These are phyloP conservation scores for Boloria euphrosyne DNA, from an alignment of 2,888 invertebrate genomes.

Conservation along the genomic window DNA sequence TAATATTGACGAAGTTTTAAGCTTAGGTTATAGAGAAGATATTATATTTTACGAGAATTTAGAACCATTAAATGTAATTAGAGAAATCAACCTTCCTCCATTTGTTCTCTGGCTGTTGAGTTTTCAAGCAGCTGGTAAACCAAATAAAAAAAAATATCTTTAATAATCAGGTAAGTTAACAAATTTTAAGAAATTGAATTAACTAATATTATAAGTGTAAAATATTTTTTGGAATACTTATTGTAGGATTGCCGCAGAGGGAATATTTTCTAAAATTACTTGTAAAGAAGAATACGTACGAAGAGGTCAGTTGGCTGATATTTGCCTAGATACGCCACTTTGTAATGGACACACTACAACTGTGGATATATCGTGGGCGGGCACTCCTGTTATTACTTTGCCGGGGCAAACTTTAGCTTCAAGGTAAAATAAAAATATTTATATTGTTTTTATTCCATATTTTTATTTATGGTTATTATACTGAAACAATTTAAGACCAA, in stretches of 20 bases:
- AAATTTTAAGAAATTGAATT: neutral
- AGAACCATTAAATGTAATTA: slow-evolving; percentile 57
- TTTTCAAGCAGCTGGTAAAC: slow-evolving; percentile 95
- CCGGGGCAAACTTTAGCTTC: slow-evolving; percentile 93
- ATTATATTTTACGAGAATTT: slow-evolving; percentile 50
- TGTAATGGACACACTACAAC: slow-evolving; percentile 99
- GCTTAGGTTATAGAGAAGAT: slow-evolving; percentile 49
- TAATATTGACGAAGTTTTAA: slow-evolving; percentile 66
- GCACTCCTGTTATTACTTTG: slow-evolving; percentile 97
- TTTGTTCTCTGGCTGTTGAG: slow-evolving; percentile 94
- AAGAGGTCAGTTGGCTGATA: slow-evolving; percentile 97
- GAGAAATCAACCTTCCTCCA: slow-evolving; percentile 68
- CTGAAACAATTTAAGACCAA: too few relatives aligned
- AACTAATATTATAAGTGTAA: slow-evolving; percentile 6
- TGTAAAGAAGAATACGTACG: slow-evolving; percentile 99
- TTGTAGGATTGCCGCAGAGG: slow-evolving; percentile 87
- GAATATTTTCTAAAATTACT: slow-evolving; percentile 98
- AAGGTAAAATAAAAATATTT: slow-evolving; percentile 58
- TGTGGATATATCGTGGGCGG: slow-evolving; percentile 99
- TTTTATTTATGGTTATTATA: neutral
- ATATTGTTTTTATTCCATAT: neutral
- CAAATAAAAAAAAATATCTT: slow-evolving; percentile 90
- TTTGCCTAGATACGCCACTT: slow-evolving; percentile 98
- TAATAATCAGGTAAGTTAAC: slow-evolving; percentile 85
- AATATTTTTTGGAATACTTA: slow-evolving; percentile 61